Evolutionary conservation across 2,797 vertebrate species (phyloP), one percentile per base, ranked within the genome.

Genomic region (Lacerta agilis): DNA sequence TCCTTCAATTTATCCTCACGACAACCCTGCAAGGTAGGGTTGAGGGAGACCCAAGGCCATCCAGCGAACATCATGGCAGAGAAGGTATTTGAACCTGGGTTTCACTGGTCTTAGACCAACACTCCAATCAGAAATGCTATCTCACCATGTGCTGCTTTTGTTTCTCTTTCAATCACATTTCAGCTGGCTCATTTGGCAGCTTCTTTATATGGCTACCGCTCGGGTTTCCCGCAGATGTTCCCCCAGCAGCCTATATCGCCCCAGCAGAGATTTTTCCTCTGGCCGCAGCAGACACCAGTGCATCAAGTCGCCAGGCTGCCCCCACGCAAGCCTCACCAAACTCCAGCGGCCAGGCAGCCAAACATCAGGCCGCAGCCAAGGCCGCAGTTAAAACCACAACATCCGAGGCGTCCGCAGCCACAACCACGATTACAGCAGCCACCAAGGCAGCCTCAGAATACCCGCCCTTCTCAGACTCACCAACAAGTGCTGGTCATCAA

Each of bases 201-300:
- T 13, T 91, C 92, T 33, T 61, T 89, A 15, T 93, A 84, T 8
- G 88, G 91, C 83, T 90, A 89, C 10, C 87, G 92, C 29, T 38
- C 93, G 23, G 90, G 61, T 11, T 81, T 90, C 15, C 92, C 89
- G 5, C 92, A 89, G 15, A 61, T 79, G 10, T 94, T 94, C 82
- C 86, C 85, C 61, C 91, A 94, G 64, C 87, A 93, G 90, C 91
- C 92, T 79, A 78, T 90, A 82, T 95, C 91, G 90, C 92, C 94
- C 71, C 91, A 90, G 41, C 43, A 86, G 20, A 55, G 82, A 72
- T 86, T 73, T 3, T 8, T 38, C 5, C 15, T 79, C 36, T 88
- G 91, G 85, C 87, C 10, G 2, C 82, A 87, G 64, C 69, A 92
- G 88, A 92, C 89, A 55, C 86, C 88, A 0, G 80, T 15, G 29